Evolutionary conservation across 1,140 invertebrate species (phyloP).

Genomic region (Anastrepha obliqua): DNA sequence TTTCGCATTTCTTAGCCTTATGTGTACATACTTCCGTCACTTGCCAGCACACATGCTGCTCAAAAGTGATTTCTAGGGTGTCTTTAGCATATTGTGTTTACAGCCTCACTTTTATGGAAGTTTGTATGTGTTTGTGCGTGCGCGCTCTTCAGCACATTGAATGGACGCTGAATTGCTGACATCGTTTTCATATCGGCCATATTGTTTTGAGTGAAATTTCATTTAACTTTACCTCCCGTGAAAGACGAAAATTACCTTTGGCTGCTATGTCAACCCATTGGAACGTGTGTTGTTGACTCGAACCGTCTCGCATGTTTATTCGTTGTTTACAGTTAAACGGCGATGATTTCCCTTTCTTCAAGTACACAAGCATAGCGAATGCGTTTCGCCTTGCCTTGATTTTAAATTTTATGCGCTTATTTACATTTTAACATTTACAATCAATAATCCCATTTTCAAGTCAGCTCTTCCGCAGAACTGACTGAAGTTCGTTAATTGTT

Average conservation of each 20-base stretch:
- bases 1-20: background rate
- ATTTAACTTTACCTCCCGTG: slow-evolving; percentile 10
- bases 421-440: slow-evolving; percentile 49
- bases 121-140: background rate
- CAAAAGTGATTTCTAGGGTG: background rate
- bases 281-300: background rate
- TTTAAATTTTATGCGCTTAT: slow-evolving; percentile 32
- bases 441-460: slow-evolving; percentile 33
- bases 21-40: slow-evolving; percentile 31
- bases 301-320: background rate
- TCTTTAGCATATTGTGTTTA: background rate
- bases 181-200: slow-evolving; percentile 32
- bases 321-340: slow-evolving; percentile 43
- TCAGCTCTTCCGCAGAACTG: background rate
- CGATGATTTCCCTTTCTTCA: slow-evolving; percentile 48
- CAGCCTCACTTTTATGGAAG: background rate
- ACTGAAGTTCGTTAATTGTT: background rate
- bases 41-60: slow-evolving; percentile 5
- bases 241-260: slow-evolving; percentile 20
- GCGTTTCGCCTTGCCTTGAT: background rate
- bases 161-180: slow-evolving; percentile 25
- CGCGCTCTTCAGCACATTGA: slow-evolving; percentile 23
- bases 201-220: slow-evolving; percentile 47
- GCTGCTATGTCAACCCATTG: background rate
- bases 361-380: background rate